Percentiles rank a stretch among this genome's conserved stretches.
Evolutionary conservation across 2,113 vertebrate genomes (phyloP).

Genomic region (Salvelinus fontinalis): DNA sequence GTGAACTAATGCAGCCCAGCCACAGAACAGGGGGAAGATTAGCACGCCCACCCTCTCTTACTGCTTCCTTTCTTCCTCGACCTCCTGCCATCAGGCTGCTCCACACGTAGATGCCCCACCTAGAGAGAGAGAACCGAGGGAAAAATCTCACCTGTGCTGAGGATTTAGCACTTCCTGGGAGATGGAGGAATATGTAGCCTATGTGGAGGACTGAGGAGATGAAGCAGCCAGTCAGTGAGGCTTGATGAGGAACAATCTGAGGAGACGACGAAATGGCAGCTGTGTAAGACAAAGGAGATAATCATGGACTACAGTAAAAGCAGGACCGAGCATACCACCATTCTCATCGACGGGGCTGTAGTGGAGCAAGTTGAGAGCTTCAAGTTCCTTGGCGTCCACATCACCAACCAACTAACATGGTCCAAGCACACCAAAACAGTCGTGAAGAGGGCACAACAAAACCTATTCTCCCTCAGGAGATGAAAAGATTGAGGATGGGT

Average conservation of each 20-base stretch:
- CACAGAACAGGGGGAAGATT: constrained; percentile 45
- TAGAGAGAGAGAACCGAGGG: constrained; percentile 19
- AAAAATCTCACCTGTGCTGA: constrained; percentile 1
- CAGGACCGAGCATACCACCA: too few relatives aligned
- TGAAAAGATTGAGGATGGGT: too few relatives aligned
- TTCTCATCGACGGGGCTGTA: too few relatives aligned
- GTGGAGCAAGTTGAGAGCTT: too few relatives aligned
- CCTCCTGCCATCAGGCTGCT: constrained; percentile 40
- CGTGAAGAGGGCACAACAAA: too few relatives aligned
- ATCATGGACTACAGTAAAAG: too few relatives aligned
- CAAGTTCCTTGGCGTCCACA: too few relatives aligned
- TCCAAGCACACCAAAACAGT: too few relatives aligned
- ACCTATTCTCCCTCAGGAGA: too few relatives aligned
- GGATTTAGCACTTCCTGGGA: constrained; percentile 14
- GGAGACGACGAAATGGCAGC: constrained; percentile 15
- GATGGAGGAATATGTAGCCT: constrained; percentile 7
- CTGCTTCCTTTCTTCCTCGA: constrained; percentile 55
- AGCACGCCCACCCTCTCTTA: constrained; percentile 28
- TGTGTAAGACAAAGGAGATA: constrained; percentile 21
- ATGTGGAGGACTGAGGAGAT: constrained; percentile 23
- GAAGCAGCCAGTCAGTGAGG: constrained; percentile 22
- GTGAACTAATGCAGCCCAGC: constrained; percentile 41
- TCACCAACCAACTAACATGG: too few relatives aligned
- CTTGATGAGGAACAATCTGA: constrained; percentile 47
- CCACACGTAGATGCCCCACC: constrained; percentile 13